Evolutionary conservation across 2,797 vertebrate species (phyloP).

Genomic region (Falco concolor): DNA sequence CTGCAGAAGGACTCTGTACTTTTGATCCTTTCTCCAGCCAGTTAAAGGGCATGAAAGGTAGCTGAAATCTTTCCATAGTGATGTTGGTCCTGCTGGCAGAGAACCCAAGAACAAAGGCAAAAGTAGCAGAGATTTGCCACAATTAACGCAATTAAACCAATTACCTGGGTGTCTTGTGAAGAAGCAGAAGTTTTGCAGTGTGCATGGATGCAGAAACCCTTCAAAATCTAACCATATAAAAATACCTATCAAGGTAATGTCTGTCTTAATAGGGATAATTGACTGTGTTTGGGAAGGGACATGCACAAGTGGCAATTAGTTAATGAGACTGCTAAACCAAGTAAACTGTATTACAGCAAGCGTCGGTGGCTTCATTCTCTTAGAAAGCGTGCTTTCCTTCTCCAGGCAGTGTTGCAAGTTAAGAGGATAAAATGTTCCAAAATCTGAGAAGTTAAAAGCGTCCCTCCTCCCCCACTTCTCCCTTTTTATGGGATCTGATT

Average conservation of each 20-base stretch:
- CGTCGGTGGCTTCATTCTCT: background rate
- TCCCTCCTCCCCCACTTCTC: conserved; percentile 33
- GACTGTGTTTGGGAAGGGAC: background rate
- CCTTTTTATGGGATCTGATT: conserved; percentile 67
- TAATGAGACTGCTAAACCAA: background rate
- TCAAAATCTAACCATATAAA: background rate
- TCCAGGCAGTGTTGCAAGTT: conserved; percentile 9
- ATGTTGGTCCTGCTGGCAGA: background rate
- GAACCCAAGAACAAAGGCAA: background rate
- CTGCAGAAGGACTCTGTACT: background rate
- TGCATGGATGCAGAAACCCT: background rate
- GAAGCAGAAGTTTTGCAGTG: background rate
- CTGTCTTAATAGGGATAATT: background rate
- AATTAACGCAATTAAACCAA: background rate
- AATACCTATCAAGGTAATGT: background rate
- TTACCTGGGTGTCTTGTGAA: background rate
- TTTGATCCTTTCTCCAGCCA: background rate
- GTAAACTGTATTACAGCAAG: background rate
- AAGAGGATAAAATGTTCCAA: conserved; percentile 54
- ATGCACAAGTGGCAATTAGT: background rate
- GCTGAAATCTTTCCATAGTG: background rate
- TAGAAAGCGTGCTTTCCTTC: background rate
- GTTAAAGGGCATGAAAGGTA: background rate
- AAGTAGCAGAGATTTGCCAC: background rate
- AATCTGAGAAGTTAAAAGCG: conserved; percentile 60